Conservation (phyloP, 2,888 invertebrate species). For the Ophion costatus region DNA sequence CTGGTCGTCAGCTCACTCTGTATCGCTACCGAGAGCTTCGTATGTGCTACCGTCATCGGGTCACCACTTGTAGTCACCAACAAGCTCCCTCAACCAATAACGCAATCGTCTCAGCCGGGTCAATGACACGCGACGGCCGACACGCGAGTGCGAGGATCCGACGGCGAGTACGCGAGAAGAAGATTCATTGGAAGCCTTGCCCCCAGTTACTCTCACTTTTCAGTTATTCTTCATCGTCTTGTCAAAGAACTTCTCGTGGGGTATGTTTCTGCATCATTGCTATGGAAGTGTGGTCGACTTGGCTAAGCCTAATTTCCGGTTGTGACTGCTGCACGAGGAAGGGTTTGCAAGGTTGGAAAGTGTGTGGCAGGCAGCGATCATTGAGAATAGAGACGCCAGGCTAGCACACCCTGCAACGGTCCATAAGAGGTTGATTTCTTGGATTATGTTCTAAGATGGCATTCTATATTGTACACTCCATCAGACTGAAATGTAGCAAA, state of each 20-base stretch:
- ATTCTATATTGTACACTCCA: too few species aligned
- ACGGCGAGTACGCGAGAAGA: conserved; percentile 36
- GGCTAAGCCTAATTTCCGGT: too few species aligned
- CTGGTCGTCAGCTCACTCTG: conserved; percentile 27
- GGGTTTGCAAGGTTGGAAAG: too few species aligned
- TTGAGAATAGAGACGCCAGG: too few species aligned
- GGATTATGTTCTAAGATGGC: too few species aligned
- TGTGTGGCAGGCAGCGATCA: too few species aligned
- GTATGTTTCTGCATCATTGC: not conserved
- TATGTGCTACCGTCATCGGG: conserved; percentile 57
- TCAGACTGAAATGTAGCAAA: too few species aligned
- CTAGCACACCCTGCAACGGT: too few species aligned
- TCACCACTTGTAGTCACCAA: conserved; percentile 60
- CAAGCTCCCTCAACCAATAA: conserved; percentile 58
- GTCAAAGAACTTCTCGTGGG: not conserved
- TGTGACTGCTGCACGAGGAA: too few species aligned
- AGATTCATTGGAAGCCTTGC: conserved; percentile 12
- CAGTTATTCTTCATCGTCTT: conserved; percentile 29
- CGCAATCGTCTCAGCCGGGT: conserved; percentile 56
- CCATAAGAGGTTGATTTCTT: too few species aligned
- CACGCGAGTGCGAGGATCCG: conserved; percentile 52
- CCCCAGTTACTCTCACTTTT: not conserved
- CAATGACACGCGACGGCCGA: conserved; percentile 60
- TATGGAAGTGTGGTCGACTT: too few species aligned
- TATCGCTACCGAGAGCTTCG: conserved; percentile 52